These are phyloP conservation scores for Gila robusta DNA, from an alignment of 2,797 vertebrate genomes.

Conservation along the genomic window DNA sequence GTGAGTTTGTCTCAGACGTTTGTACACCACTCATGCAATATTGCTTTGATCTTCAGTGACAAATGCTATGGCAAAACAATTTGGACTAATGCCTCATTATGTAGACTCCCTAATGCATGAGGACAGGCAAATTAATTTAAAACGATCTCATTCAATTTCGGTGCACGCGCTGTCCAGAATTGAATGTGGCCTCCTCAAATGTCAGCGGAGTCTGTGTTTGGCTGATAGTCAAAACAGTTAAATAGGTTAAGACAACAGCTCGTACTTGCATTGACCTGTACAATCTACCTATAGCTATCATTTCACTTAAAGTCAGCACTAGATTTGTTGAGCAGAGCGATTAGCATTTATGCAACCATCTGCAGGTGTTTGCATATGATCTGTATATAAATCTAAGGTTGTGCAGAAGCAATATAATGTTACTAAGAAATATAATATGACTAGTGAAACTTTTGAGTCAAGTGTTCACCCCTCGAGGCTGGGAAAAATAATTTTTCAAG, in stretches of 20 bases:
- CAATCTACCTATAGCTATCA: not conserved
- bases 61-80: constrained; percentile 42
- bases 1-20: constrained; percentile 17
- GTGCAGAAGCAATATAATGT: constrained; percentile 25
- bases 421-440: constrained; percentile 13
- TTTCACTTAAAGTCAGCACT: constrained; percentile 12
- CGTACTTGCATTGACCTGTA: constrained; percentile 15
- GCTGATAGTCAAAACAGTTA: constrained; percentile 27
- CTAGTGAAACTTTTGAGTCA: constrained; percentile 17
- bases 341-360: not conserved
- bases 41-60: constrained; percentile 33
- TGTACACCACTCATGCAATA: constrained; percentile 19
- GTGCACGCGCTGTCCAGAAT: constrained; percentile 26
- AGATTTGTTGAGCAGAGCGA: constrained; percentile 7
- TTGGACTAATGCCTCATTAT: constrained; percentile 40
- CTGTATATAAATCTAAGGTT: constrained; percentile 5
- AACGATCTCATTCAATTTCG: constrained; percentile 33
- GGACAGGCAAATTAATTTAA: constrained; percentile 31
- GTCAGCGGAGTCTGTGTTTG: constrained; percentile 20
- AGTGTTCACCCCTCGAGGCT: not conserved
- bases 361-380: constrained; percentile 10
- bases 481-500: not conserved
- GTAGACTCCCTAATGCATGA: constrained; percentile 37
- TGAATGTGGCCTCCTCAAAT: constrained; percentile 4
- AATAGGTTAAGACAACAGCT: constrained; percentile 40